Conservation (phyloP, 2,113 vertebrate genomes). For the Bothrops jararaca region DNA sequence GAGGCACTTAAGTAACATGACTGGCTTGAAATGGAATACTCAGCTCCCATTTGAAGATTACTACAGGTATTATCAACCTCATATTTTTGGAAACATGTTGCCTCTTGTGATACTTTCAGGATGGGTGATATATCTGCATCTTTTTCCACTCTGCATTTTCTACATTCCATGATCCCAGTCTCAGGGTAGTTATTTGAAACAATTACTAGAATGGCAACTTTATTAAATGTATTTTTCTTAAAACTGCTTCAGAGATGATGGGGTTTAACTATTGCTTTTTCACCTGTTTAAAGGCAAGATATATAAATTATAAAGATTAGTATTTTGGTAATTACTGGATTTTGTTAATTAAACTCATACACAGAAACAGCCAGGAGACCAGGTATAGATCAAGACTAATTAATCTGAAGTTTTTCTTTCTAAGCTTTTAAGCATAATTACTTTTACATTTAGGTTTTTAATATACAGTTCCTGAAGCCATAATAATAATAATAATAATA, state of each 20-base stretch:
- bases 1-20: conserved; percentile 31
- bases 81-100: not conserved
- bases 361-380: not conserved
- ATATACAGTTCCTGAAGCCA: not conserved
- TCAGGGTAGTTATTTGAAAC: not conserved
- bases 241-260: not conserved
- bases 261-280: conserved; percentile 19
- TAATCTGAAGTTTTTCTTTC: not conserved
- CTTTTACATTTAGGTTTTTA: not conserved
- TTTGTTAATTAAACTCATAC: not conserved
- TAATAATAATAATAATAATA: too few species aligned
- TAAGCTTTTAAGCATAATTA: not conserved
- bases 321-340: not conserved
- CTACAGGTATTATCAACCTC: not conserved
- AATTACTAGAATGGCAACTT: conserved; percentile 13
- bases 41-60: conserved; percentile 11
- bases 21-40: conserved; percentile 26
- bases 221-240: not conserved
- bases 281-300: conserved; percentile 44
- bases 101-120: not conserved
- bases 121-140: not conserved
- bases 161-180: conserved; percentile 21
- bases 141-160: not conserved
- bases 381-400: not conserved
- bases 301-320: not conserved